Conservation (phyloP, 2,888 invertebrate species). For the Zhuqinia jingwanae region DNA sequence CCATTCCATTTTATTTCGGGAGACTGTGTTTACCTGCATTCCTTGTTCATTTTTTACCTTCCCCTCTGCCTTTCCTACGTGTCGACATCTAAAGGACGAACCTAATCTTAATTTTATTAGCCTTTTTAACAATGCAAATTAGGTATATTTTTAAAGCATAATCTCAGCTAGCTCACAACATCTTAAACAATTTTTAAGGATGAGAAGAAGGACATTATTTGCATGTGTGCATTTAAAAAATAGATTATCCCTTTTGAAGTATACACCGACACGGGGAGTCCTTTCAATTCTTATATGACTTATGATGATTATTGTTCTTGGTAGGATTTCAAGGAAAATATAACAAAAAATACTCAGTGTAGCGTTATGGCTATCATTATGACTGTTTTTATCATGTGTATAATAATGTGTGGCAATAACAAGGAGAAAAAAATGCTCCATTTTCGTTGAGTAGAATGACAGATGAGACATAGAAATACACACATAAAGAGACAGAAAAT, state of each 20-base stretch:
- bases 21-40: too few relatives aligned
- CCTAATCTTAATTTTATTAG: too few relatives aligned
- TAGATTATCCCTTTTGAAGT: conserved; percentile 19
- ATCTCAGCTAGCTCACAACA: too few relatives aligned
- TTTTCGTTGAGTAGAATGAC: conserved; percentile 41
- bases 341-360: not conserved
- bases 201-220: not conserved
- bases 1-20: too few relatives aligned
- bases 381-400: not conserved
- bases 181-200: too few relatives aligned
- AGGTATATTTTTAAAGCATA: too few relatives aligned
- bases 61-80: too few relatives aligned
- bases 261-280: too few relatives aligned
- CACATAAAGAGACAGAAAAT: not conserved
- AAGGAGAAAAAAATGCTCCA: conserved; percentile 41
- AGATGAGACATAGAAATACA: conserved; percentile 19
- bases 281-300: not conserved
- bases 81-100: too few relatives aligned
- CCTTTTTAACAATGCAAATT: not conserved
- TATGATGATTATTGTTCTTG: not conserved
- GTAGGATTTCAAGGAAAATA: not conserved
- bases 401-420: conserved; percentile 17
- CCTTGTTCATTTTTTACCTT: too few relatives aligned
- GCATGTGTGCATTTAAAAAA: conserved; percentile 16
- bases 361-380: not conserved